Evolutionary conservation across 2,888 invertebrate species (phyloP), one percentile per base, ranked within the genome.

Genomic region (Drosophila algonquin): DNA sequence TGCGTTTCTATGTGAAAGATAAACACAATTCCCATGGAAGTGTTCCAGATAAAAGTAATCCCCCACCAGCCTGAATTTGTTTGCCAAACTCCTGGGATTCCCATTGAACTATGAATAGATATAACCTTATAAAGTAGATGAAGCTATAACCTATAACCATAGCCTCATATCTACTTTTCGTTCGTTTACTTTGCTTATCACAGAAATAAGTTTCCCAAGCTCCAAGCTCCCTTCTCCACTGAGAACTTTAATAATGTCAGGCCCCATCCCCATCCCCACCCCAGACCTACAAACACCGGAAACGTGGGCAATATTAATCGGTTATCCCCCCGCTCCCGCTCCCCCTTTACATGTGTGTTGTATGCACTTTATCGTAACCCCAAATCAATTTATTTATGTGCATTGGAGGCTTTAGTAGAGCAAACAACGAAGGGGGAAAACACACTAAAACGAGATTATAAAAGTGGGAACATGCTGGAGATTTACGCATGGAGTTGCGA

Each of bases 301-400:
- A 82, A 82, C 76, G 81, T 82, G 79, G 74, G 84, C 68, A 80
- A 76, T 86, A 76, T 63, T 76, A 72, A 60, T 51, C 52, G 65
- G 40, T 56, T 56, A 44, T 54, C 64, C 24, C 47, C 14, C n/a
- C 6, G 24, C 9, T 7, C 16, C 9, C 12, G n/a, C 14, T 35
- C 18, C 46, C 55, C 14, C n/a, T 30, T 32, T 67, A 67, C 55
- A 65, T 50, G 63, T 50, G 54, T 45, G 21, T 51, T 71, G 63
- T 58, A 69, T 73, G 81, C 83, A 74, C 76, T 78, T 75, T 80
- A 80, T 80, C 83, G 70, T 62, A 65, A 35, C 48, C 63, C 70
- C 62, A 77, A 80, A 86, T 82, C 81, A 83, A 87, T 86, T 81
- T 76, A 75, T 76, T 75, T 77, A 86, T 82, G 60, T 64, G 55